A percentile compares a stretch with the other conserved stretches of the same genome.
phyloP scores from a whole-genome alignment of 2,797 vertebrate genomes.

The Lithobates sylvaticus region DNA sequence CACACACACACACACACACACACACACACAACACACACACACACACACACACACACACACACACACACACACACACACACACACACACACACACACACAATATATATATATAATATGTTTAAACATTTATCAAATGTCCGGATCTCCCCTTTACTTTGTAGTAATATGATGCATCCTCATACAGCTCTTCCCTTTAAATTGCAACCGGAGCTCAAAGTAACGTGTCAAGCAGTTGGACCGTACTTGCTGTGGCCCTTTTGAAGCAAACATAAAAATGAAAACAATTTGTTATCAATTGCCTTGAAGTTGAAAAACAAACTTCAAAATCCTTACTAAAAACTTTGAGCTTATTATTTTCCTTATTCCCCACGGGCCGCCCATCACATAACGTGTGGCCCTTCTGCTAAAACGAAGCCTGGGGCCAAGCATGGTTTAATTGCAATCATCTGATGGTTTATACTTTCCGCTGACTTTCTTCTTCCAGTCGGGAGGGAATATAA shows the following conservation, averaged over 20 bases:
- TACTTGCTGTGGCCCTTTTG: slow-evolving; percentile 6
- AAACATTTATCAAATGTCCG: background rate
- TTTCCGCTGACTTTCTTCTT: background rate
- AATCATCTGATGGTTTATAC: slow-evolving; percentile 36
- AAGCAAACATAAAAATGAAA: slow-evolving; percentile 16
- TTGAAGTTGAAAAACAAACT: slow-evolving; percentile 11
- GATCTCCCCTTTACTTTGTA: background rate
- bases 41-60: no score
- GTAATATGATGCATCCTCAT: no score
- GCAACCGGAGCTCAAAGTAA: background rate
- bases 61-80: no score
- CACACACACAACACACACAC: no score
- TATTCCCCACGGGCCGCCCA: slow-evolving; percentile 1
- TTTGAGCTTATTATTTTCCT: slow-evolving; percentile 22
- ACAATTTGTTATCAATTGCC: slow-evolving; percentile 28
- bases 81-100: no score
- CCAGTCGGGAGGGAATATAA: slow-evolving; percentile 13
- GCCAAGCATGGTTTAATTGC: slow-evolving; percentile 29
- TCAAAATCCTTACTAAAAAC: background rate
- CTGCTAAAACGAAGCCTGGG: background rate
- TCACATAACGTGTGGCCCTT: slow-evolving; percentile 15
- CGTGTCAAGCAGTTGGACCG: slow-evolving; percentile 8
- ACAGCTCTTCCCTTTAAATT: background rate
- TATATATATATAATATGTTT: no score
- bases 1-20: no score